Evolutionary conservation across 2,113 vertebrate genomes (phyloP), one percentile per base, ranked within the genome.

Genomic region (Strix uralensis): DNA sequence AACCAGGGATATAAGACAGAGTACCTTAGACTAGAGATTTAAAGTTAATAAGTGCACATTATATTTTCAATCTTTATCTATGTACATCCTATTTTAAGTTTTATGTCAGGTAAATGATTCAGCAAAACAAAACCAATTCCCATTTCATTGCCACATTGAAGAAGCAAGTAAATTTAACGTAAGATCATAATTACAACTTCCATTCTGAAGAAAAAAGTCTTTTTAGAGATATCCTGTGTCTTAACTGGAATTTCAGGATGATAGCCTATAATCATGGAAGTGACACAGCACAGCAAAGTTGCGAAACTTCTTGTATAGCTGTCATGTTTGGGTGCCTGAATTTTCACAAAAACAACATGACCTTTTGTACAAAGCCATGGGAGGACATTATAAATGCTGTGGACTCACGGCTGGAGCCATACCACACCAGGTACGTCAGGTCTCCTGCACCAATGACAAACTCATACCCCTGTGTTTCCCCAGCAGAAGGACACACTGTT

Each of bases 261-360:
- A 59, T 30, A 71, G 69, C 69, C 79, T 89, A 25, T 7, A 73
- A 63, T 62, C 74, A 70, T 54, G 65, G 94, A 97, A 92, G 38
- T 78, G 90, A 92, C 84, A 91, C 42, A 51, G 16, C 27, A 69
- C 40, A 75, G 30, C 52, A 93, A 96, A 96, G 52, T 73, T 86
- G 85, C 94, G 92, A 96, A 92, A 85, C 74, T 92, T 88, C 86
- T 94, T 81, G 73, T 75, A 44, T 62, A 75, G 70, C 52, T 84
- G 59, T 7, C 2, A 1, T 84, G 82, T 91, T 86, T 81, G 66
- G 19, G 59, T 80, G 44, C 70, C 97, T 96, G 5, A 18, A 88
- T 96, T 90, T 95, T 95, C 51, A 25, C 3, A 15, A 72, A 95
- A 94, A 63, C 71, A 78, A 84, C 2, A 2, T 16, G 63, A 86